Base-by-base conservation (phyloP, 2,113 vertebrate species). In the Astatotilapia flaviijosephi region DNA sequence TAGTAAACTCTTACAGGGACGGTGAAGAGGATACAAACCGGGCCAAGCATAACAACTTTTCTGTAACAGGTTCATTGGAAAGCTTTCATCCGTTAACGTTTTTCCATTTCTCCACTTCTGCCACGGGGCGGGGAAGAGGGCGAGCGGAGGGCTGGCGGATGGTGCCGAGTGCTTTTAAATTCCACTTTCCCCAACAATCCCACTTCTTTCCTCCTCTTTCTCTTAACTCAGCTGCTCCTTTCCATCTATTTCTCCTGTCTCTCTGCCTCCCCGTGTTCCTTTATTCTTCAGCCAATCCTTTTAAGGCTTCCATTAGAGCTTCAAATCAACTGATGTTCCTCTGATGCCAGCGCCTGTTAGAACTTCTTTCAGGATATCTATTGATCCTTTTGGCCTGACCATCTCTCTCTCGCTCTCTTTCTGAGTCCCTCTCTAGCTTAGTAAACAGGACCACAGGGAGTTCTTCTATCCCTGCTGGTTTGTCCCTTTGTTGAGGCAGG, bases 1-100 rank as follows among this genome's bases (percentile, higher is more conserved):
- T 79, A 56, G 93, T 92, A 89, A 93, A 92, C 85, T 92, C 90
- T 89, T 91, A 80, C 53, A 91, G 88, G 91, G 83, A 89, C n/a
- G 42, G 45, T 51, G 81, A 90, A 81, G 89, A 86, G 86, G 86
- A 92, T 88, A 89, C 80, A 90, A 90, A 90, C 49, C 35, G 21
- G 65, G 88, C 81, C 4, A 37, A 56, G 90, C 68, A 92, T 93
- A 94, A 93, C 88, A 93, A 87, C 79, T 89, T 93, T 89, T 37
- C 90, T 62, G 83, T 89, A 89, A 88, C 85, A 87, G 83, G 80
- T 91, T 94, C 37, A 91, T 86, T 86, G 89, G 55, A 94, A 92
- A 83, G 83, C 86, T 91, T 93, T 91, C 83, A 85, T 92, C 70
- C 85, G 85, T 80, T 91, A 85, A 88, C 9, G 55, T 86, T 58